A percentile compares a stretch with the other conserved stretches of the same genome.
These are phyloP conservation scores for Leistus spinibarbis DNA, from an alignment of 2,888 invertebrate species.

Conservation along the genomic window DNA sequence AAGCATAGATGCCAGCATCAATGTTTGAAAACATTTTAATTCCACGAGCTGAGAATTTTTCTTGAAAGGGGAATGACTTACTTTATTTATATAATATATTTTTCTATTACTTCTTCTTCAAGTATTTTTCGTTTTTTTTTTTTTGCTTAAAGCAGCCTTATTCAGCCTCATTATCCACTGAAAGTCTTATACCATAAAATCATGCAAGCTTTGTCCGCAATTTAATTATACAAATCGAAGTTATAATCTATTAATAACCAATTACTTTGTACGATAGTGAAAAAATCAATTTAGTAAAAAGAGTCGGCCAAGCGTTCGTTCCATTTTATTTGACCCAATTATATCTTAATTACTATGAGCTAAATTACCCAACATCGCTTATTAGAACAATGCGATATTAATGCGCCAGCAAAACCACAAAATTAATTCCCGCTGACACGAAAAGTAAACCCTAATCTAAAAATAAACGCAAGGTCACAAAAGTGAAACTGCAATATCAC, in stretches of 20 bases:
- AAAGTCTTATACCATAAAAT: background rate
- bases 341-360: constrained; percentile 21
- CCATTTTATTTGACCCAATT: background rate
- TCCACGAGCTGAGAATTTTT: too few relatives aligned
- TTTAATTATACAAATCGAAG: background rate
- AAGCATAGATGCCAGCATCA: too few relatives aligned
- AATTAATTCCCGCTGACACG: background rate
- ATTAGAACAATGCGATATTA: constrained; percentile 30
- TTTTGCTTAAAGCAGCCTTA: too few relatives aligned
- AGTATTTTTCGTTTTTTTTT: background rate
- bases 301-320: background rate
- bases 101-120: background rate
- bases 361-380: constrained; percentile 22
- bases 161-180: background rate
- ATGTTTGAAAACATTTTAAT: too few relatives aligned
- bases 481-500: background rate
- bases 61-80: too few relatives aligned
- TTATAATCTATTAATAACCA: background rate
- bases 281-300: background rate
- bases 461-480: background rate
- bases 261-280: background rate
- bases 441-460: background rate
- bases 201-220: background rate
- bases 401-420: background rate
- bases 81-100: too few relatives aligned